A percentile compares a stretch with the other conserved stretches of the same genome.
Evolutionary conservation across 2,113 vertebrate species (phyloP).

Genomic region (Trichomycterus rosablanca): DNA sequence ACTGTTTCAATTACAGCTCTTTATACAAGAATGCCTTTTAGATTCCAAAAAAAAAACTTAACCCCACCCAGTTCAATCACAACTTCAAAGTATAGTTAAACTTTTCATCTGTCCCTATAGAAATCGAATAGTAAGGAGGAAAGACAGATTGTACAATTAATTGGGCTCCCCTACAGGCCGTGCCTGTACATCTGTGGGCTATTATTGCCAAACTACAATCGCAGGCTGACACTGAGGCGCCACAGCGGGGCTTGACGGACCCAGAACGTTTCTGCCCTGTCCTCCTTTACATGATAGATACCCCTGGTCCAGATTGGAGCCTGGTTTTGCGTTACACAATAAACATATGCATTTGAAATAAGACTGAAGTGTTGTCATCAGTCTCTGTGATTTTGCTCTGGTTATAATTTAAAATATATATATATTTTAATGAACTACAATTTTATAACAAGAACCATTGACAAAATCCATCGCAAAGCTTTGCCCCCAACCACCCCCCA

Average conservation of each 20-base stretch:
- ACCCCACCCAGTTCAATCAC: constrained; percentile 59
- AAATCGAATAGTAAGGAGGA: constrained; percentile 57
- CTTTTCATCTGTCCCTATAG: constrained; percentile 64
- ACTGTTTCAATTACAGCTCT: constrained; percentile 11
- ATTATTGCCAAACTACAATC: constrained; percentile 50
- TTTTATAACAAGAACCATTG: too few relatives aligned
- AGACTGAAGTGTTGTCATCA: background rate
- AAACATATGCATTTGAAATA: background rate
- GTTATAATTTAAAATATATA: too few relatives aligned
- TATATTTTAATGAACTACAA: too few relatives aligned
- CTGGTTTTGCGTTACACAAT: background rate
- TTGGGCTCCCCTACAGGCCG: constrained; percentile 57
- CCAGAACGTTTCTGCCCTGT: constrained; percentile 16
- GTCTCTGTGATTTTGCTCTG: background rate
- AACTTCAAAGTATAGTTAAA: constrained; percentile 67
- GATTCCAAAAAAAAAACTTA: constrained; percentile 23
- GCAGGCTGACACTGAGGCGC: constrained; percentile 39
- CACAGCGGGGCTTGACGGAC: constrained; percentile 9
- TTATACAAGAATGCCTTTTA: too few relatives aligned
- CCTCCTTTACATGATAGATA: constrained; percentile 17
- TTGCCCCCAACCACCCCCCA: too few relatives aligned
- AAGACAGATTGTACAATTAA: constrained; percentile 62
- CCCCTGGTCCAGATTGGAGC: constrained; percentile 12
- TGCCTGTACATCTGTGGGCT: constrained; percentile 58
- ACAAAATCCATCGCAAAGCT: too few relatives aligned